Percentiles rank a stretch among this genome's conserved stretches.
These are phyloP conservation scores for Zaprionus africanus DNA, from an alignment of 1,140 invertebrate species.

Conservation along the genomic window DNA sequence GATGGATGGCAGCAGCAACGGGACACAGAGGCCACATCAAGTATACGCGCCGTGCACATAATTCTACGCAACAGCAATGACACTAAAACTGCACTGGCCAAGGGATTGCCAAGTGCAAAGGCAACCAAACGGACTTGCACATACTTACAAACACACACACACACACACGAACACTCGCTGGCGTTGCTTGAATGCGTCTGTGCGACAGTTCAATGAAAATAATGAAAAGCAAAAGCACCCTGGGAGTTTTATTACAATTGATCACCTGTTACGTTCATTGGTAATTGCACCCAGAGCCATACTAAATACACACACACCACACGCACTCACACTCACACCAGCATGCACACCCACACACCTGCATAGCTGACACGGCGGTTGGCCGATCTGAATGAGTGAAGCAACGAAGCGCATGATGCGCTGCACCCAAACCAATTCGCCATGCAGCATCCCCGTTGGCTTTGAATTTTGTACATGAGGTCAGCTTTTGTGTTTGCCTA, in stretches of 20 bases:
- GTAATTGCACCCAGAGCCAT: constrained; percentile 84
- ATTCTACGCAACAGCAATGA: constrained; percentile 59
- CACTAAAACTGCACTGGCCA: constrained; percentile 42
- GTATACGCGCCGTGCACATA: constrained; percentile 70
- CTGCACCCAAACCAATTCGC: constrained; percentile 37
- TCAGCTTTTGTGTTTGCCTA: constrained; percentile 69
- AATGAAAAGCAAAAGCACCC: constrained; percentile 84
- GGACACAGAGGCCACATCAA: constrained; percentile 53
- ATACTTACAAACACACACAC: constrained; percentile 19
- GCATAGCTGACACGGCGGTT: constrained; percentile 16
- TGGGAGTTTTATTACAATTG: constrained; percentile 85
- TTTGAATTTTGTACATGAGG: constrained; percentile 72
- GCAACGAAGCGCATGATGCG: constrained; percentile 50
- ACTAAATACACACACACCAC: constrained; percentile 68
- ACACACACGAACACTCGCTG: constrained; percentile 16
- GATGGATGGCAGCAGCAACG: constrained; percentile 24
- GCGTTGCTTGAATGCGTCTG: constrained; percentile 28
- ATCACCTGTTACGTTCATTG: constrained; percentile 84
- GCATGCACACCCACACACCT: background rate
- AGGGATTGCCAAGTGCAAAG: constrained; percentile 42
- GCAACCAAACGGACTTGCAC: constrained; percentile 31
- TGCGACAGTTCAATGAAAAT: constrained; percentile 72
- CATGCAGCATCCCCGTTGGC: constrained; percentile 36
- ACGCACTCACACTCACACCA: constrained; percentile 20
- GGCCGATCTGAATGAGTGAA: constrained; percentile 30